Percentiles rank a stretch among this genome's conserved stretches.
Evolutionary conservation across 2,797 vertebrate species (phyloP).

Genomic region (Eulemur coronatus): DNA sequence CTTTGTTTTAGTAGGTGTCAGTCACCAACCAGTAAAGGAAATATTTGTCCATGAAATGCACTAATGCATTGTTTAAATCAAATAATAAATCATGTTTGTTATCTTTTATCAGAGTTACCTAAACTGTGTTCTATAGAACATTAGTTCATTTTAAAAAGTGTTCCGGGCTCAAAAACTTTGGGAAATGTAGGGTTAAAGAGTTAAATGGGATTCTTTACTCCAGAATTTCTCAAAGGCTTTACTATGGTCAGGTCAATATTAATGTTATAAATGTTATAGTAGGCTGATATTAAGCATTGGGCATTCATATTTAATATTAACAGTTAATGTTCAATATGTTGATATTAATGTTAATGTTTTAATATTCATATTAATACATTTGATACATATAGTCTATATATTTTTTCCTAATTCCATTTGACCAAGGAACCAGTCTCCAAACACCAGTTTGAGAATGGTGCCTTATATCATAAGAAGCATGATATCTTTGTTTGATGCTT

Average conservation of each 20-base stretch:
- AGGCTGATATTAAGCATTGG: not conserved
- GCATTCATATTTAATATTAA: not conserved
- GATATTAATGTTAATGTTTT: not conserved
- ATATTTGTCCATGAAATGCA: not conserved
- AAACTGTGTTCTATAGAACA: not conserved
- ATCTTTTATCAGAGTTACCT: not conserved
- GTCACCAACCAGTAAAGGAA: not conserved
- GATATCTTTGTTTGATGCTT: not conserved
- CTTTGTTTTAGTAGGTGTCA: not conserved
- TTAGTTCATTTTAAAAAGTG: not conserved
- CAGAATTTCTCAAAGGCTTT: not conserved
- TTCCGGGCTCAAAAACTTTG: not conserved
- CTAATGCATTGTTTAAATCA: conserved; percentile 5
- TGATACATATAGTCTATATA: too few relatives aligned
- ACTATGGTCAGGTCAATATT: not conserved
- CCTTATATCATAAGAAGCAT: not conserved
- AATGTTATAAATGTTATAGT: not conserved
- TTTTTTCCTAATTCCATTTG: conserved; percentile 11
- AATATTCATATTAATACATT: not conserved
- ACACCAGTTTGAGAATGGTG: not conserved
- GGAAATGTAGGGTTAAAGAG: not conserved
- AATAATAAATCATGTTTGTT: not conserved
- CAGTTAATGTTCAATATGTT: not conserved
- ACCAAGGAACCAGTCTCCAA: not conserved
- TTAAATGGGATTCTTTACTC: not conserved